Evolutionary conservation across 2,113 vertebrate species (phyloP).

Genomic region (Brachyistius frenatus): DNA sequence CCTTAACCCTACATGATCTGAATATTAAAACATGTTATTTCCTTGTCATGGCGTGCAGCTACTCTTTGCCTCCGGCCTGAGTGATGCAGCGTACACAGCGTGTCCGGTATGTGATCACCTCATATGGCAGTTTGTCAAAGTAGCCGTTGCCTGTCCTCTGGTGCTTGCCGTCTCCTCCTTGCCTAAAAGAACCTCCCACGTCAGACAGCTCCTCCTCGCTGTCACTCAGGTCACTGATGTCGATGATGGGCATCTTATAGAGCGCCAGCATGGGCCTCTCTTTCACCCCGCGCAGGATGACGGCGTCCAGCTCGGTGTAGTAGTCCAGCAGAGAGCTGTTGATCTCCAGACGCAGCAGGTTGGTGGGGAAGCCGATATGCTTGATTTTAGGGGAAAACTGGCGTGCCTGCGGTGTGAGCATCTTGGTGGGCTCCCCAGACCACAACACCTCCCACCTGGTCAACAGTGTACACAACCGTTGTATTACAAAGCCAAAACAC

Average conservation of each 20-base stretch:
- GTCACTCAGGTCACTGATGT: conserved; percentile 92
- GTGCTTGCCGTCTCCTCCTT: conserved; percentile 79
- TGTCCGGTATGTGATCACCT: conserved; percentile 84
- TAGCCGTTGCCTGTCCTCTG: conserved; percentile 91
- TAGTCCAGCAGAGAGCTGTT: conserved; percentile 97
- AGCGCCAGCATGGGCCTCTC: conserved; percentile 91
- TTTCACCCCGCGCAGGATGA: conserved; percentile 92
- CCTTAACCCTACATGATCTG: neutral
- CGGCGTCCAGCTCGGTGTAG: conserved; percentile 97
- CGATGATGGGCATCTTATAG: conserved; percentile 90
- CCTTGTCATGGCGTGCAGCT: neutral
- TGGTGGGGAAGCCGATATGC: conserved; percentile 94
- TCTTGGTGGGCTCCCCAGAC: conserved; percentile 92
- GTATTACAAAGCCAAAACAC: neutral
- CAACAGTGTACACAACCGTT: conserved; percentile 4
- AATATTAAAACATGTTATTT: neutral
- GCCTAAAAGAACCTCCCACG: conserved; percentile 85
- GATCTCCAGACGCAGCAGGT: conserved; percentile 95
- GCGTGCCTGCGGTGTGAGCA: conserved; percentile 91
- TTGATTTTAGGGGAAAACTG: conserved; percentile 96
- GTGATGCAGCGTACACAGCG: neutral
- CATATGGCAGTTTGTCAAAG: conserved; percentile 98
- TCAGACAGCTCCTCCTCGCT: conserved; percentile 90
- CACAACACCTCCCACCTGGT: conserved; percentile 97
- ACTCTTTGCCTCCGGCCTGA: neutral